Percentiles rank a stretch among this genome's conserved stretches.
Conservation (phyloP, 2,797 vertebrate genomes). For the Anguilla pacifica region DNA sequence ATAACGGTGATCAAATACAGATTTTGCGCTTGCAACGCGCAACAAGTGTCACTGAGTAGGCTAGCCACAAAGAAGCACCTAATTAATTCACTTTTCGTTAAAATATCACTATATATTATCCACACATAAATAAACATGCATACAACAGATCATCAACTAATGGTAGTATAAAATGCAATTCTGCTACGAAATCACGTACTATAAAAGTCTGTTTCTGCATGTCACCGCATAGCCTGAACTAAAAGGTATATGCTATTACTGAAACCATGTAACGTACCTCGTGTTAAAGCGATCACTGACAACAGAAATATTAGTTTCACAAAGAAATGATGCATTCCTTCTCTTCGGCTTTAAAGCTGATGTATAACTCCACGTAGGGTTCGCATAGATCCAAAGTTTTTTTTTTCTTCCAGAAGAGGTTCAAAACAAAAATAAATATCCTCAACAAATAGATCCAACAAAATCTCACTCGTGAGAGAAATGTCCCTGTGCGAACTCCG, state of each 20-base stretch:
- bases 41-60: slow-evolving; percentile 26
- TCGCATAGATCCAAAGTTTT: slow-evolving; percentile 73
- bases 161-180: neutral
- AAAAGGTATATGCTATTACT: neutral
- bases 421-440: slow-evolving; percentile 59
- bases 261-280: slow-evolving; percentile 63
- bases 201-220: neutral
- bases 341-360: slow-evolving; percentile 73
- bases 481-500: slow-evolving; percentile 48
- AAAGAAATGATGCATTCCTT: slow-evolving; percentile 83
- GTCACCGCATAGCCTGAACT: neutral
- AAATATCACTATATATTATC: neutral
- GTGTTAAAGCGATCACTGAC: slow-evolving; percentile 65
- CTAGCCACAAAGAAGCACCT: neutral
- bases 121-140: neutral
- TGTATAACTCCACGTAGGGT: slow-evolving; percentile 66
- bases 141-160: neutral
- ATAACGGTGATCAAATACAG: neutral
- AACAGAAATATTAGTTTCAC: slow-evolving; percentile 75
- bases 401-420: slow-evolving; percentile 54
- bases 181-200: neutral
- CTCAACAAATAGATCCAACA: slow-evolving; percentile 57
- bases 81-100: too few relatives aligned
- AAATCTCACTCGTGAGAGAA: slow-evolving; percentile 24
- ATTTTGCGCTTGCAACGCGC: neutral